Percentiles rank a stretch among this genome's conserved stretches.
phyloP scores from a whole-genome alignment of 1,140 invertebrate genomes.

The Papilio machaon region DNA sequence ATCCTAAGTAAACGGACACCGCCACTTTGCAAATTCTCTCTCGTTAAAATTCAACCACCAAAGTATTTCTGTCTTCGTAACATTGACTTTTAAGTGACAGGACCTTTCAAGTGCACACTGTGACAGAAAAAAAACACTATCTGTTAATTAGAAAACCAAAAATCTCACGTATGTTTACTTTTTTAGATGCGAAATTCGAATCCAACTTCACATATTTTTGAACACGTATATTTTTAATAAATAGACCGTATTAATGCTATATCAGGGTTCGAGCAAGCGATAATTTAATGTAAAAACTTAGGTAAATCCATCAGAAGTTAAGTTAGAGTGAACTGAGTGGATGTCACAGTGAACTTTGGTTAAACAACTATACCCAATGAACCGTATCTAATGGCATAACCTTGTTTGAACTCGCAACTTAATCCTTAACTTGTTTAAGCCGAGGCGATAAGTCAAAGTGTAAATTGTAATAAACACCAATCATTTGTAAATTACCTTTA shows the following conservation, averaged over 20 bases:
- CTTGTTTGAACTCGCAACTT: constrained; percentile 30
- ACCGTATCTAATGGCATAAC: constrained; percentile 33
- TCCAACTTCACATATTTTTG: no score
- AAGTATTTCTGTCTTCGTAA: constrained; percentile 8
- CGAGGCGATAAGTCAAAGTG: constrained; percentile 18
- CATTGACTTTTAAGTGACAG: background rate
- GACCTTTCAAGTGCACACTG: background rate
- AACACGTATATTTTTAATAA: no score
- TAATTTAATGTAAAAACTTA: constrained; percentile 9
- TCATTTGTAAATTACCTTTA: background rate
- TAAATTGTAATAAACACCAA: background rate
- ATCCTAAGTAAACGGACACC: constrained; percentile 13
- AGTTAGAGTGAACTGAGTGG: background rate
- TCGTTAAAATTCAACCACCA: constrained; percentile 17
- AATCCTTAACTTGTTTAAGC: constrained; percentile 29
- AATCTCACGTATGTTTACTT: no score
- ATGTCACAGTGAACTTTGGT: background rate
- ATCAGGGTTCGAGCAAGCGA: background rate
- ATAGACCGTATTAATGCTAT: no score
- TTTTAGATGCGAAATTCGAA: no score
- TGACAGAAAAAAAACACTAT: no score
- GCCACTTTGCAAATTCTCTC: constrained; percentile 19
- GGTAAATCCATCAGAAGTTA: background rate
- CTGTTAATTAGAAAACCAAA: no score
- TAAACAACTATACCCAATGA: constrained; percentile 16